Conservation (phyloP, 2,797 vertebrate genomes). For the Borostomias antarcticus region DNA sequence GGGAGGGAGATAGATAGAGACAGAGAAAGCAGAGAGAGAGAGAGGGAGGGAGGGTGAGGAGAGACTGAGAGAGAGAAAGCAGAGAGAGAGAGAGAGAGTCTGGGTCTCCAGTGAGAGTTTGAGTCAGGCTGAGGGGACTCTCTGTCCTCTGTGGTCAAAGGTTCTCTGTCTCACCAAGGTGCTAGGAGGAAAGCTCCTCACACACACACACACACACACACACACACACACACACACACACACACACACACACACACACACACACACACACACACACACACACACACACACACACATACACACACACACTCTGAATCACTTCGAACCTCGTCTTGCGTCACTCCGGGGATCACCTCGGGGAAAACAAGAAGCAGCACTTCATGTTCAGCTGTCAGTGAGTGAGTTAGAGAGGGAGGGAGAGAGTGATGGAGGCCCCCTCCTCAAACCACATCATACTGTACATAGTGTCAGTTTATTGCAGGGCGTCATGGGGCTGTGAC, state of each 20-base stretch:
- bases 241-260: background rate
- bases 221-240: too few species aligned
- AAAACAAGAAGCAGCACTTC: constrained; percentile 14
- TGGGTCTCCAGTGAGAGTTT: background rate
- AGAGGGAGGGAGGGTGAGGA: background rate
- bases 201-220: too few species aligned
- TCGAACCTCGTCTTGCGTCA: background rate
- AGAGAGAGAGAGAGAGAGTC: background rate
- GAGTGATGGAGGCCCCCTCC: background rate
- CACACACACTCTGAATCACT: constrained; percentile 16
- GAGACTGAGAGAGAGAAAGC: background rate
- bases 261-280: constrained; percentile 1
- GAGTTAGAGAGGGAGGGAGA: too few species aligned
- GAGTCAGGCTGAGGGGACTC: background rate
- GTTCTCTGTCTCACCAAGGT: constrained; percentile 3
- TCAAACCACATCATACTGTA: too few species aligned
- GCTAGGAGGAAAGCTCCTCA: background rate
- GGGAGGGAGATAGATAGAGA: too few species aligned
- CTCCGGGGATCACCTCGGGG: background rate
- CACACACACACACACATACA: background rate
- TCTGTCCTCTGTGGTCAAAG: constrained; percentile 11
- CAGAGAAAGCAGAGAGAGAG: background rate
- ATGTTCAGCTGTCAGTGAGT: too few species aligned
- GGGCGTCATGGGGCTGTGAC: background rate
- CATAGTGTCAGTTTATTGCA: background rate